Evolutionary conservation across 2,113 vertebrate genomes (phyloP).

Genomic region (Entomyzon cyanotis): DNA sequence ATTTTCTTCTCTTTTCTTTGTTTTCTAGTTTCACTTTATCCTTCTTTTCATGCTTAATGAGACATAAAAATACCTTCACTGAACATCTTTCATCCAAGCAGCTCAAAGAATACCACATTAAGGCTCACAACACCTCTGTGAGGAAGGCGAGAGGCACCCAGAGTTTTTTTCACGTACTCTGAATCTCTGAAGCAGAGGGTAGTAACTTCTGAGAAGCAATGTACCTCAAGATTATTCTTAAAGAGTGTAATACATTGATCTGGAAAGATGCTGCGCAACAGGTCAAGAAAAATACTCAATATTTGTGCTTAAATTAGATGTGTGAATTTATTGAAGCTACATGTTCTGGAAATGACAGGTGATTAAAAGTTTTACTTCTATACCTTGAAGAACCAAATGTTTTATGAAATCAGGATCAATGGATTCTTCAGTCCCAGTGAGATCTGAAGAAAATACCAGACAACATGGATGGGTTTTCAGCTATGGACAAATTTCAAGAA

Average conservation of each 20-base stretch:
- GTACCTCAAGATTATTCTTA: background rate
- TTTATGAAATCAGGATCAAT: background rate
- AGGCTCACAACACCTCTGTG: background rate
- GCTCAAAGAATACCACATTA: background rate
- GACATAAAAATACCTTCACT: background rate
- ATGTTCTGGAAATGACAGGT: background rate
- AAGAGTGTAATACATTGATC: background rate
- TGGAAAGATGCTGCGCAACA: background rate
- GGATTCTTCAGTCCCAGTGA: background rate
- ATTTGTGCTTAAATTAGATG: background rate
- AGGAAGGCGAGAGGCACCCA: background rate
- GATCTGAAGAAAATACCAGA: background rate
- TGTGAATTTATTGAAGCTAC: background rate
- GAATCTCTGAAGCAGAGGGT: background rate
- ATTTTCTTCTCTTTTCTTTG: background rate
- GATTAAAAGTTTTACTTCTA: background rate
- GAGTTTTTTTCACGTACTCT: background rate
- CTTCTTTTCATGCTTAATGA: conserved; percentile 20
- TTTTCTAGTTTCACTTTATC: conserved; percentile 2
- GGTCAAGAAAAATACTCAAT: background rate
- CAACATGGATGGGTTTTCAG: background rate
- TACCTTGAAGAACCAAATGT: background rate
- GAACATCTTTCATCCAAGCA: background rate
- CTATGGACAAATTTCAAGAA: background rate
- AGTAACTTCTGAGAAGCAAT: background rate